Evolutionary conservation across 2,797 vertebrate genomes (phyloP).

Genomic region (Sebastes nivosus): DNA sequence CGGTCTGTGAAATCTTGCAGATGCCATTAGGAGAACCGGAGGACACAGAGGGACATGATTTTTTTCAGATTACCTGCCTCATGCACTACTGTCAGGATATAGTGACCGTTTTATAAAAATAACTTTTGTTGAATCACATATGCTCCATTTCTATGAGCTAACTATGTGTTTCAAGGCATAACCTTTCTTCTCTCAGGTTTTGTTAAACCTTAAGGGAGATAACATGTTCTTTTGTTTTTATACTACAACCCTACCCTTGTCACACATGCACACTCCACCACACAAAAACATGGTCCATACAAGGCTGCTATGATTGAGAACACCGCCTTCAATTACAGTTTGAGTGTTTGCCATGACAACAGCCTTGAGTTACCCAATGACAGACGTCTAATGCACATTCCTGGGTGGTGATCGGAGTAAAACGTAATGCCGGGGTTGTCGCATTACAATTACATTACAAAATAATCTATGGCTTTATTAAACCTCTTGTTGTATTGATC

Average conservation of each 20-base stretch:
- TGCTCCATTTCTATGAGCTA: neutral
- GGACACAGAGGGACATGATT: no score
- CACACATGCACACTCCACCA: neutral
- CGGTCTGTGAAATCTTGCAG: no score
- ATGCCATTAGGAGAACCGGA: no score
- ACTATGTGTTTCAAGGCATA: neutral
- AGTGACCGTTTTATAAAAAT: neutral
- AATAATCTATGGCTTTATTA: slow-evolving; percentile 47
- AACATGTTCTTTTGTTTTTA: neutral
- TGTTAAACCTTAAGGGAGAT: neutral
- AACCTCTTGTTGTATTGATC: slow-evolving; percentile 53
- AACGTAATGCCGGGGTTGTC: neutral
- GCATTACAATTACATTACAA: neutral
- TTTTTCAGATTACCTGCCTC: no score
- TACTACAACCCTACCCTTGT: neutral
- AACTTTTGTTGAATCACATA: no score
- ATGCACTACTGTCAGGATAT: no score
- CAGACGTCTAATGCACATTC: neutral
- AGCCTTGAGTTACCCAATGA: slow-evolving; percentile 12
- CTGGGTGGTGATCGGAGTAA: neutral
- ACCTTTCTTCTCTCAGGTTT: neutral
- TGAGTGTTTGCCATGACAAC: slow-evolving; percentile 43
- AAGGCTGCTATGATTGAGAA: slow-evolving; percentile 17
- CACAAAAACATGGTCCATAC: slow-evolving; percentile 9
- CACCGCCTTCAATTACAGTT: slow-evolving; percentile 21